Evolutionary conservation across 2,113 vertebrate genomes (phyloP), one percentile per base, ranked within the genome.

Genomic region (Notothenia coriiceps): DNA sequence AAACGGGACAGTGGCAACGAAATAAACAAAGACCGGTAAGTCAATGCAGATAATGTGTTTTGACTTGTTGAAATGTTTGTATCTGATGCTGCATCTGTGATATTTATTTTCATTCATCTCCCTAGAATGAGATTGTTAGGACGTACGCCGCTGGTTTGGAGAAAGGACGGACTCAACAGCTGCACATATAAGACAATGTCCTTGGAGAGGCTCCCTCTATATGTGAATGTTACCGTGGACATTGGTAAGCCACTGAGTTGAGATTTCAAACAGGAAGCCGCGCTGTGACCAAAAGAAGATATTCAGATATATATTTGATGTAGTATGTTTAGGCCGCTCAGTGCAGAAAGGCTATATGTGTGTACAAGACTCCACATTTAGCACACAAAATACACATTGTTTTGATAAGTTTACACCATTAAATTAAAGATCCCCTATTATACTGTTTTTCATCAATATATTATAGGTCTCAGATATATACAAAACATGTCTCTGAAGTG

Each of bases 221-320:
- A 98, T 63, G 66, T 96, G 71, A 99, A 99, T 74, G 82, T 99
- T 79, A 99, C 98, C 0, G 97, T 96, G 81, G 96, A 99, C 80
- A 96, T 99, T 29, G 95, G 95, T 14, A 89, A 81, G 43, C 94
- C 91, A 9, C 22, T 70, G 46, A 88, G 72, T n/a, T 90, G 81
- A 94, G 57, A 20, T 84, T 56, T 86, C 1, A 70, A 33, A 70
- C 14, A 22, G 40, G n/a, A 52, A 83, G 49, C 20, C 10, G 35
- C 46, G 65, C 69, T 83, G 57, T 77, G 57, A 80, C 77, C 81
- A 82, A 83, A 86, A 79, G 14, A 40, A 40, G 7, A 10, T 7
- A 5, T 10, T 49, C 82, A 54, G 6, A 13, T 33, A 35, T 74
- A 35, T 46, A 72, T 73, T 83, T 59, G 65, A 18, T 59, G 29